A percentile compares a stretch with the other conserved stretches of the same genome.
Evolutionary conservation across 92 coral and sea anemone species (phyloP).

Genomic region (Zoanthus sansibaricus): DNA sequence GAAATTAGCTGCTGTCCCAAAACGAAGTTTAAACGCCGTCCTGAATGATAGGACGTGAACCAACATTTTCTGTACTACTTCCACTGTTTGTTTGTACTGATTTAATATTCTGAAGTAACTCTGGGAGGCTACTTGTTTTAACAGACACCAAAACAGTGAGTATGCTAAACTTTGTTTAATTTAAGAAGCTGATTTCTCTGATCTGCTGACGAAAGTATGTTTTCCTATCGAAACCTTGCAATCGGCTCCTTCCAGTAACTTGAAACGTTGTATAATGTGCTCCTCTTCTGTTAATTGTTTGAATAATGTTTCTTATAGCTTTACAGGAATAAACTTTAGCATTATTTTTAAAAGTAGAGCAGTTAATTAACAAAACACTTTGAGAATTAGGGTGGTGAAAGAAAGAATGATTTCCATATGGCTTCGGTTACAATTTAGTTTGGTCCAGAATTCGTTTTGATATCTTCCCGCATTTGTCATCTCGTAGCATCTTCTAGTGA

Average conservation of each 20-base stretch:
- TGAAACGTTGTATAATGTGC: not conserved
- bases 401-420: not conserved
- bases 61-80: no score
- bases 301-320: slow-evolving; percentile 2
- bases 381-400: slow-evolving; percentile 34
- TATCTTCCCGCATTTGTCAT: not conserved
- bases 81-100: not conserved
- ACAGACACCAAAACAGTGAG: slow-evolving; percentile 32
- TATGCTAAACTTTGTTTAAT: not conserved
- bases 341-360: slow-evolving; percentile 1
- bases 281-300: not conserved
- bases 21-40: not conserved
- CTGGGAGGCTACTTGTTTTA: not conserved
- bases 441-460: not conserved
- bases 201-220: not conserved
- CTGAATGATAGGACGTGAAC: not conserved
- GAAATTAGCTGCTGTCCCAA: slow-evolving; percentile 8
- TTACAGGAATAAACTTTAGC: slow-evolving; percentile 16
- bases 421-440: slow-evolving; percentile 15
- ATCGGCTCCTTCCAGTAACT: not conserved
- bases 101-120: not conserved
- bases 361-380: slow-evolving; percentile 30
- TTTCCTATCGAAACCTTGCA: not conserved
- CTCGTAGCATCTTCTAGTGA: slow-evolving; percentile 1
- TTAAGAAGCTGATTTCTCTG: not conserved